phyloP scores from a whole-genome alignment of 2,888 invertebrate species.

The Heliconius erato region DNA sequence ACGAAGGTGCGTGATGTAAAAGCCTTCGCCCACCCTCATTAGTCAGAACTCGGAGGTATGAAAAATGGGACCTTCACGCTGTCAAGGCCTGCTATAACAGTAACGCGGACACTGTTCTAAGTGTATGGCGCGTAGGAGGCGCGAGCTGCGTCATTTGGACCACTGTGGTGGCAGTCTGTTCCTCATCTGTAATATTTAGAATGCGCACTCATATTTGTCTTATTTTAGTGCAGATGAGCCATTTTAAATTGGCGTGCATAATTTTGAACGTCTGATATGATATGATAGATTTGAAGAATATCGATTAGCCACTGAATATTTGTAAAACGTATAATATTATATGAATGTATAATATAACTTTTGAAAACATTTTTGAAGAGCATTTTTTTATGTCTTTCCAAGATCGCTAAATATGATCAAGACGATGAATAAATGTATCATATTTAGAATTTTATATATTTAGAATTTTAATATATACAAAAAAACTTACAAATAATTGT shows the following conservation, averaged over 20 bases:
- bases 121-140: constrained; percentile 49
- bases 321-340: background rate
- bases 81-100: constrained; percentile 50
- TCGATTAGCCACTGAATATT: background rate
- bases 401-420: no score
- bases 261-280: background rate
- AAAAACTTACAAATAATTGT: background rate
- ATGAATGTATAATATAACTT: background rate
- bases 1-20: constrained; percentile 36
- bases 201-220: constrained; percentile 11
- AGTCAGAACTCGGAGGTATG: constrained; percentile 50
- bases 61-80: constrained; percentile 51
- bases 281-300: background rate
- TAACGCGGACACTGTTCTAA: constrained; percentile 45
- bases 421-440: no score
- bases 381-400: background rate
- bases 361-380: background rate
- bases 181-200: constrained; percentile 32
- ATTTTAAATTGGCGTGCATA: background rate
- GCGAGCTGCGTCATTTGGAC: constrained; percentile 26
- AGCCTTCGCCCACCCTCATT: constrained; percentile 51
- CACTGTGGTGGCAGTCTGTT: constrained; percentile 9
- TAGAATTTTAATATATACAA: background rate
- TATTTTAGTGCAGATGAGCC: constrained; percentile 9
- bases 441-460: no score